Base-by-base conservation (phyloP, 2,888 invertebrate genomes). In the Cantharis nigra region DNA sequence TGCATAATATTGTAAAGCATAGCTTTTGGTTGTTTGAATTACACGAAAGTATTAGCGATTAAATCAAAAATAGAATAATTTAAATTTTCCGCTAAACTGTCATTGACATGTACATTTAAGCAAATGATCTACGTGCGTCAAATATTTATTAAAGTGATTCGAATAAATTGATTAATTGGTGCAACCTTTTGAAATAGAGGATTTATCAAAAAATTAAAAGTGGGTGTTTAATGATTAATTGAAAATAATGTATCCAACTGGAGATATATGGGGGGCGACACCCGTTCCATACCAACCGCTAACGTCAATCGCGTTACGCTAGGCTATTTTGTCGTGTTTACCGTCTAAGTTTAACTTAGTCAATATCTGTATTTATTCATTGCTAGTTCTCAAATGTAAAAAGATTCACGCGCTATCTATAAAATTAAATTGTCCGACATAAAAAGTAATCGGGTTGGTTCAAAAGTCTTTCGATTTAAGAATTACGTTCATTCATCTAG, bases 231-330 rank as follows among this genome's bases (percentile, higher is more conserved):
- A 33, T 70, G 75, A 78, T 78, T 71, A 78, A 75, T 75, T 72
- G 72, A 75, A 72, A 72, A 72, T 63, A 74, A 78, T 65, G 72
- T 69, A 63, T 70, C 72, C 26, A 23, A 70, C 62, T 16, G 65
- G 18, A 62, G 65, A 73, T 69, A 65, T 33, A 70, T 62, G 75
- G 78, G 78, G 78, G 75, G 72, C 71, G 65, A 73, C 72, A 72
- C 78, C 75, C 76, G 72, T 72, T 70, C 70, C 73, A 73, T 71
- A 76, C 73, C 73, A 67, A 70, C 72, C 75, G 70, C 78, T 78
- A 81, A 81, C 81, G 81, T 81, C 81, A 81, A 81, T 80, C 81
- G 80, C 74, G 80, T 75, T 78, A 80, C 75, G 73, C 69, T 79
- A 77, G 81, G 80, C 79, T 81, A 81, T 79, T 81, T 80, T 80